Percentiles rank a stretch among this genome's conserved stretches.
phyloP scores from a whole-genome alignment of 2,113 vertebrate species.

The Sterrhoptilus dennistouni region DNA sequence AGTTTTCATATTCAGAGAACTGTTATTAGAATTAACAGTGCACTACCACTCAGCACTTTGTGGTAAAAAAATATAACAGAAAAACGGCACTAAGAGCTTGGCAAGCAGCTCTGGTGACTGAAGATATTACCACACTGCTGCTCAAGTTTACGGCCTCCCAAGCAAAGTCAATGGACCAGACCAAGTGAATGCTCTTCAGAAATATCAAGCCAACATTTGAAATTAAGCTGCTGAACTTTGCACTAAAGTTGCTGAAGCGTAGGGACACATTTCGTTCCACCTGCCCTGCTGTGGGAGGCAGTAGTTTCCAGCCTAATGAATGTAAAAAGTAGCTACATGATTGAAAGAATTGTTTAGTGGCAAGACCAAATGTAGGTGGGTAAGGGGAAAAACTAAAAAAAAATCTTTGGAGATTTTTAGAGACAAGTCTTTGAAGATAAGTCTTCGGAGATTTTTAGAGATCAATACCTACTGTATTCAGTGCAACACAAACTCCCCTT shows the following conservation, averaged over 20 bases:
- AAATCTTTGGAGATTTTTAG: background rate
- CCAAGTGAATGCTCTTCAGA: background rate
- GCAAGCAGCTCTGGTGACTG: background rate
- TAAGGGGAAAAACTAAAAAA: background rate
- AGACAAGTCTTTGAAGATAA: background rate
- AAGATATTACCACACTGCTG: background rate
- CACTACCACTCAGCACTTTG: background rate
- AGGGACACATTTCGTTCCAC: background rate
- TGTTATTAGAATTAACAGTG: background rate
- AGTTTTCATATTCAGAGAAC: background rate
- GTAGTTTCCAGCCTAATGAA: constrained; percentile 7
- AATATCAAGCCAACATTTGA: constrained; percentile 24
- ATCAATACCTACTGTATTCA: background rate
- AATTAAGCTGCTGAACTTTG: background rate
- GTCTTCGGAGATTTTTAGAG: background rate
- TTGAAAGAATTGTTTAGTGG: background rate
- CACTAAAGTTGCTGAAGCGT: background rate
- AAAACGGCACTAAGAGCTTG: background rate
- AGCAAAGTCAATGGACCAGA: background rate
- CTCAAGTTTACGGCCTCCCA: background rate
- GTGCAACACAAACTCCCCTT: background rate
- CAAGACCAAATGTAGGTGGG: background rate
- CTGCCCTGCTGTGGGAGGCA: background rate
- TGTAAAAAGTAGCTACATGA: background rate
- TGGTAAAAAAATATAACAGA: background rate